phyloP scores from a whole-genome alignment of 2,797 vertebrate species.

The Scolopax rusticola region DNA sequence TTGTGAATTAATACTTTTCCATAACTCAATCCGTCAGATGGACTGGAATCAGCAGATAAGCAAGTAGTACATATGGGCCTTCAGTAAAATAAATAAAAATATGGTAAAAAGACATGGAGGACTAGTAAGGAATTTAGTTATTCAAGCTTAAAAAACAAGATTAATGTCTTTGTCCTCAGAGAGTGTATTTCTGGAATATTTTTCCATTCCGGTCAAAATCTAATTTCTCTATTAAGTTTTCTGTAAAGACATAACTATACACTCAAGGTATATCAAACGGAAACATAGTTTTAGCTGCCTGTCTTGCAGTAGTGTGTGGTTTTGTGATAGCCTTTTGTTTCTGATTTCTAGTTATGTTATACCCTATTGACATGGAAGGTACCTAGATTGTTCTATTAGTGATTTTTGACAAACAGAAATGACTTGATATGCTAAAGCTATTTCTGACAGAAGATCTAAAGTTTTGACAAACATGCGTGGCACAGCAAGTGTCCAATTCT shows the following conservation, averaged over 20 bases:
- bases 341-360: slow-evolving; percentile 58
- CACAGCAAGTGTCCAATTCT: slow-evolving; percentile 92
- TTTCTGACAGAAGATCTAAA: slow-evolving; percentile 89
- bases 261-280: neutral
- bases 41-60: neutral
- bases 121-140: neutral
- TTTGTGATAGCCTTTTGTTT: slow-evolving; percentile 58
- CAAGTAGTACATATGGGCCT: neutral
- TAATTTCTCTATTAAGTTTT: neutral
- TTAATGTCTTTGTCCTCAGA: neutral
- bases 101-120: neutral
- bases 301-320: neutral
- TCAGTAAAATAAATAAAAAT: neutral
- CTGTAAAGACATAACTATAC: neutral
- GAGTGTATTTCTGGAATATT: neutral
- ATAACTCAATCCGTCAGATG: neutral
- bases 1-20: slow-evolving; percentile 2
- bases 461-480: slow-evolving; percentile 87
- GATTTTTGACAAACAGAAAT: slow-evolving; percentile 78
- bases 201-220: neutral
- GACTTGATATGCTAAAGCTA: slow-evolving; percentile 79
- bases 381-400: slow-evolving; percentile 74
- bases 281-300: neutral
- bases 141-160: neutral
- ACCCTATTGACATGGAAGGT: slow-evolving; percentile 61